Evolutionary conservation across 2,888 invertebrate genomes (phyloP).

Genomic region (Noctua comes): DNA sequence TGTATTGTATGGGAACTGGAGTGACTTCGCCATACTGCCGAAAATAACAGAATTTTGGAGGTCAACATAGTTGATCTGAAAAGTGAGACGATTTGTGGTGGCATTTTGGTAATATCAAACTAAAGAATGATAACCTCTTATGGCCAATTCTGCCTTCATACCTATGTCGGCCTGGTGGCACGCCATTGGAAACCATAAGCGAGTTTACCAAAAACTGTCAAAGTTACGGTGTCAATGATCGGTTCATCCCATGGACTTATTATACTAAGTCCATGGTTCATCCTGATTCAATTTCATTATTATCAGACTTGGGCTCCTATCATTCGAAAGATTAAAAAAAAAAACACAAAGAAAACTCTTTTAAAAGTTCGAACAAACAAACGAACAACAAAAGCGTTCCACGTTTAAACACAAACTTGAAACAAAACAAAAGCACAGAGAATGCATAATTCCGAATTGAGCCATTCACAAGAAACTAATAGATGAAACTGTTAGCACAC

Average conservation of each 20-base stretch:
- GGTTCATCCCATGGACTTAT: too few species aligned
- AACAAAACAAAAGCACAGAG: slow-evolving; percentile 22
- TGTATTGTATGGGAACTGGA: not conserved
- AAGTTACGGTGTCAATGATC: not conserved
- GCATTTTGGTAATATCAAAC: not conserved
- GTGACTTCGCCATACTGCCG: not conserved
- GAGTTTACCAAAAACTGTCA: not conserved
- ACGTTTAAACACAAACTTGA: slow-evolving; percentile 18
- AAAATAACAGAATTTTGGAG: not conserved
- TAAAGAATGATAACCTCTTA: not conserved
- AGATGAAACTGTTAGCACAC: slow-evolving; percentile 44
- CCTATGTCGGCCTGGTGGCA: not conserved
- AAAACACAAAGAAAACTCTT: not conserved
- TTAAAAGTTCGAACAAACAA: not conserved
- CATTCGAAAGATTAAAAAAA: not conserved
- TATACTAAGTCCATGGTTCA: too few species aligned
- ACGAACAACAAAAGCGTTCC: not conserved
- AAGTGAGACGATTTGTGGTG: not conserved
- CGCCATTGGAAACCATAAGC: not conserved
- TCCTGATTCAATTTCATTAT: not conserved
- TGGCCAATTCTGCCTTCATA: not conserved
- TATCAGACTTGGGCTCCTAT: not conserved
- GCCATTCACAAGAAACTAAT: slow-evolving; percentile 43
- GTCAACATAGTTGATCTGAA: not conserved
- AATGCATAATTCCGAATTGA: slow-evolving; percentile 40